Percentiles rank a stretch among this genome's conserved stretches.
phyloP scores from a whole-genome alignment of 1,140 invertebrate species.

The Drosophila funebris region DNA sequence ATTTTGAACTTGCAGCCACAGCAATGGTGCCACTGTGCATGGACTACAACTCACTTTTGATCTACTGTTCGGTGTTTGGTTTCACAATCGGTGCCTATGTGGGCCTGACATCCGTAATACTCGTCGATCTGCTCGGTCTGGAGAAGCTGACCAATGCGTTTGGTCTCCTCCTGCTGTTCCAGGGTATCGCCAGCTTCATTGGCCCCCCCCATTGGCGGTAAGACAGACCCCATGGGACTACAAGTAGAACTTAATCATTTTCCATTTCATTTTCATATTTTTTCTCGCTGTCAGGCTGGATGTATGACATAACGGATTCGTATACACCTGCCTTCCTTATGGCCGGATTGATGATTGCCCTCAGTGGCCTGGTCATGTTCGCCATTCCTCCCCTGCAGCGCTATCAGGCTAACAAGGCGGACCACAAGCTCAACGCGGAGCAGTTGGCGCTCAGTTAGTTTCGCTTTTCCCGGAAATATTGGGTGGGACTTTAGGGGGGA shows the following conservation, averaged over 20 bases:
- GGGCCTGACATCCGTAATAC: slow-evolving; percentile 94
- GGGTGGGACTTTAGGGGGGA: neutral
- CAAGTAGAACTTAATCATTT: neutral
- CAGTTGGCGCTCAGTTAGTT: slow-evolving; percentile 70
- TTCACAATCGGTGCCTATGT: slow-evolving; percentile 96
- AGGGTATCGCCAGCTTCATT: slow-evolving; percentile 94
- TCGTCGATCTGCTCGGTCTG: slow-evolving; percentile 93
- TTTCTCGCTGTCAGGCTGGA: slow-evolving; percentile 87
- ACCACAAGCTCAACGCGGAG: slow-evolving; percentile 53
- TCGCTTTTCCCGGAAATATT: neutral
- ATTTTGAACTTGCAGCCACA: slow-evolving; percentile 88
- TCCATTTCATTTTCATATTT: neutral
- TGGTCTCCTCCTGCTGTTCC: slow-evolving; percentile 94
- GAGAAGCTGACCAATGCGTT: slow-evolving; percentile 96
- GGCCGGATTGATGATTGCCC: slow-evolving; percentile 91
- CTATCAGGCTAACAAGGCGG: slow-evolving; percentile 62
- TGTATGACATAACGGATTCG: slow-evolving; percentile 90
- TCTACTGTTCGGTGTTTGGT: slow-evolving; percentile 94
- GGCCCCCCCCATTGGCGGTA: slow-evolving; percentile 95
- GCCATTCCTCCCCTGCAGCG: slow-evolving; percentile 91
- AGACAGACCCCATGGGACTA: no score
- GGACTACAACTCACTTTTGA: slow-evolving; percentile 88
- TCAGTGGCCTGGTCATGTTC: slow-evolving; percentile 95
- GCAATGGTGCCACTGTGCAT: slow-evolving; percentile 89
- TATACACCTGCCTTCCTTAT: slow-evolving; percentile 94